phyloP scores from a whole-genome alignment of 2,888 invertebrate genomes.

The Ernsta delagoae region DNA sequence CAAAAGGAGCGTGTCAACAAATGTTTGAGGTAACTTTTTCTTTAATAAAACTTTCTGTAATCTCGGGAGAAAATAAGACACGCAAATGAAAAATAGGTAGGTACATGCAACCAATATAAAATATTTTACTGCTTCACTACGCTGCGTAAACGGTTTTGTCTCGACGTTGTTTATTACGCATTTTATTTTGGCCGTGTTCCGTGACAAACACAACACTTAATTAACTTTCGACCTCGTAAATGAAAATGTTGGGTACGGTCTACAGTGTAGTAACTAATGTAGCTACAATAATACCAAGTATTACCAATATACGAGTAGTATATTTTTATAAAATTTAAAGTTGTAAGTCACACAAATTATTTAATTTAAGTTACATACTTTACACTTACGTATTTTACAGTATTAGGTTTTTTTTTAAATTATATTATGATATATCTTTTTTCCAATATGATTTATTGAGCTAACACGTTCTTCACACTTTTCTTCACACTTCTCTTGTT shows the following conservation, averaged over 20 bases:
- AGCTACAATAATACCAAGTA: not conserved
- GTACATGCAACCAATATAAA: constrained; percentile 19
- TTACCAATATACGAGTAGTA: not conserved
- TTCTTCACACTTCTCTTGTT: too few relatives aligned
- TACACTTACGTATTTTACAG: too few relatives aligned
- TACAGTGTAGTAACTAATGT: not conserved
- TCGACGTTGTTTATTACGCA: constrained; percentile 14
- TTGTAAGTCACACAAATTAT: too few relatives aligned
- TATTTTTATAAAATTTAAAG: not conserved
- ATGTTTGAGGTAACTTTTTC: constrained; percentile 41
- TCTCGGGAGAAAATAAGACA: constrained; percentile 34
- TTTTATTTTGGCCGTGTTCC: constrained; percentile 11
- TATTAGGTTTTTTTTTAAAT: too few relatives aligned
- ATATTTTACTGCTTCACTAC: constrained; percentile 24
- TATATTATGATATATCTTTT: too few relatives aligned
- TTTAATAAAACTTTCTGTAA: constrained; percentile 42
- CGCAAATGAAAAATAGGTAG: constrained; percentile 30
- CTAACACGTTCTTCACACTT: too few relatives aligned
- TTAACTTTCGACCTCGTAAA: constrained; percentile 9
- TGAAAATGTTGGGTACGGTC: not conserved
- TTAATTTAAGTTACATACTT: too few relatives aligned
- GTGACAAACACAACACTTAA: not conserved
- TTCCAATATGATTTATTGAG: too few relatives aligned
- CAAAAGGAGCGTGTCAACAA: constrained; percentile 48
- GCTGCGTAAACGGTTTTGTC: constrained; percentile 18